phyloP scores from a whole-genome alignment of 1,140 invertebrate species.

The Trigoniulus corallinus region DNA sequence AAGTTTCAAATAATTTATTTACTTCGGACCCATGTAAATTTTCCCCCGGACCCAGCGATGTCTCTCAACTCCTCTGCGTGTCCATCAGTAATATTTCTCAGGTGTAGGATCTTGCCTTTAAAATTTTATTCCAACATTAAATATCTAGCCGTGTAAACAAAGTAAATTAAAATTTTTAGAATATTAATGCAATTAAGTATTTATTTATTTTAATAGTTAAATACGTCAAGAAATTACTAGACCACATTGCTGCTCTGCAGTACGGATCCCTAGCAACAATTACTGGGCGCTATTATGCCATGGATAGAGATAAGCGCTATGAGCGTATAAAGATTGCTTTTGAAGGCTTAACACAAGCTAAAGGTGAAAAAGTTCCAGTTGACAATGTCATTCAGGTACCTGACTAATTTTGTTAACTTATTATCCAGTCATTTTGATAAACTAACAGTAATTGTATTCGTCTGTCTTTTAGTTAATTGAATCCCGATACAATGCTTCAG shows the following conservation, averaged over 20 bases:
- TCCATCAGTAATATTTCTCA: too few species aligned
- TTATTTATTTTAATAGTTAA: too few species aligned
- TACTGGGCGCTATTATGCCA: constrained; percentile 33
- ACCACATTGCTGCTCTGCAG: constrained; percentile 10
- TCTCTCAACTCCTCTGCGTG: too few species aligned
- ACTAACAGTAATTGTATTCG: too few species aligned
- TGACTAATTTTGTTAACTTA: constrained; percentile 8
- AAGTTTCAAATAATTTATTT: too few species aligned
- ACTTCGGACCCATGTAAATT: too few species aligned
- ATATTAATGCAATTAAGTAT: background rate
- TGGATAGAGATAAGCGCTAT: constrained; percentile 34
- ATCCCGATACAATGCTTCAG: constrained; percentile 18
- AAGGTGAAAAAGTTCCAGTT: constrained; percentile 20
- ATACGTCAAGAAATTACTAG: constrained; percentile 11
- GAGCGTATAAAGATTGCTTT: constrained; percentile 31
- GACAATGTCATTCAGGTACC: constrained; percentile 21
- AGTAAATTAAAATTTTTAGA: constrained; percentile 2
- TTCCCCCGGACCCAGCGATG: too few species aligned
- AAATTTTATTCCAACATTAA: too few species aligned
- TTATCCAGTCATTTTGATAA: background rate
- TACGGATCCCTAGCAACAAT: constrained; percentile 31
- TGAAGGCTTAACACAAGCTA: constrained; percentile 28
- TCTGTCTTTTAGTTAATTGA: constrained; percentile 10
- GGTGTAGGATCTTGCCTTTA: too few species aligned
- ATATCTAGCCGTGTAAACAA: too few species aligned